phyloP scores from a whole-genome alignment of 1,140 invertebrate genomes.

The Euwallacea similis region DNA sequence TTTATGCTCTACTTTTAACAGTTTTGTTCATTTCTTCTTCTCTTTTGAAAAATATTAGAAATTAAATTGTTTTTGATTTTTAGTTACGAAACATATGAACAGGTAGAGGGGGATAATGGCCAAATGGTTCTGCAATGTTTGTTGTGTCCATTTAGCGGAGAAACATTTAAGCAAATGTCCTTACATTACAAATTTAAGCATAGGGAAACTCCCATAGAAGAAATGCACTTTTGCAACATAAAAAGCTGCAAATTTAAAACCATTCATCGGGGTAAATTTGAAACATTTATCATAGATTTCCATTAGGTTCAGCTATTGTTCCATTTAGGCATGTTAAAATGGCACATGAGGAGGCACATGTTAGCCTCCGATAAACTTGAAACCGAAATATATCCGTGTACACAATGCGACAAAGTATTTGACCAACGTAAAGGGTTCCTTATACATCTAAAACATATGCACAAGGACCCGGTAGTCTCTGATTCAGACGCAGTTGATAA shows the following conservation, averaged over 20 bases:
- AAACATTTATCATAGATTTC: background rate
- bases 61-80: background rate
- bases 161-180: slow-evolving; percentile 18
- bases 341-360: slow-evolving; percentile 15
- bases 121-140: slow-evolving; percentile 1
- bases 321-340: slow-evolving; percentile 11
- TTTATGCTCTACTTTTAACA: background rate
- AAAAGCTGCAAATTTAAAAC: slow-evolving; percentile 21
- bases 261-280: slow-evolving; percentile 16
- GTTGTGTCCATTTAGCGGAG: slow-evolving; percentile 12
- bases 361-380: background rate
- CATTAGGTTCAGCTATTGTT: background rate
- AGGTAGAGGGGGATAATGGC: slow-evolving; percentile 1
- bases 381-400: slow-evolving; percentile 3
- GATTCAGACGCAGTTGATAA: background rate
- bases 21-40: background rate
- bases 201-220: slow-evolving; percentile 14
- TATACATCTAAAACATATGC: slow-evolving; percentile 19
- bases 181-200: slow-evolving; percentile 24
- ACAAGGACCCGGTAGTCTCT: slow-evolving; percentile 6
- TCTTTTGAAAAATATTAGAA: background rate
- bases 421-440: slow-evolving; percentile 14
- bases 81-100: slow-evolving; percentile 18
- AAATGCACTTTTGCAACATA: slow-evolving; percentile 22
- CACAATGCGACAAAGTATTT: slow-evolving; percentile 11